Evolutionary conservation across 2,888 invertebrate genomes (phyloP), one percentile per base, ranked within the genome.

Genomic region (Sarcophaga caerulescens): DNA sequence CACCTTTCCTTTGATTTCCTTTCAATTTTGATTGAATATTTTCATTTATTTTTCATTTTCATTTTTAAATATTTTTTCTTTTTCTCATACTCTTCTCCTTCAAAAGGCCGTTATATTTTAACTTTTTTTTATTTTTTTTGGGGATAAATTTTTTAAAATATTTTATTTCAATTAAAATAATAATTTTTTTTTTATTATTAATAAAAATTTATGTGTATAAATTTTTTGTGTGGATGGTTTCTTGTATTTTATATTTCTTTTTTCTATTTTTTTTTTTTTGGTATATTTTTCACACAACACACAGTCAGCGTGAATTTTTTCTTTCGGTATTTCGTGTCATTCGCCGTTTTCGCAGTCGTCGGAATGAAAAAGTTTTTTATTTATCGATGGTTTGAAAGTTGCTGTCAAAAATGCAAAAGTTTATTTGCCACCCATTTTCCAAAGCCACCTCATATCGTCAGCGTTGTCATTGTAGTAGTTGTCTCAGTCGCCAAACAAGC

Each of bases 301-400:
- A 84, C 84, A 84, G 81, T 86, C 80, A 85, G 85, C 85, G 85
- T 88, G 88, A 82, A 88, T 88, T 88, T 89, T 89, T 90, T 88
- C 89, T 87, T 88, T 88, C 88, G 88, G 88, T 89, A 89, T 89
- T 90, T 89, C 88, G 88, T 89, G 89, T 92, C 92, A 92, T 92
- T 92, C 92, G 92, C 92, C 88, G 89, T 89, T 89, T 88, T 88
- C 88, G 88, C 90, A 90, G 90, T 92, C 92, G 92, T 92, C 92
- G 92, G 92, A 92, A 92, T 92, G 92, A 92, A 93, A 92, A 92
- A 92, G 91, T 92, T 92, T 89, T 93, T 92, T 93, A 93, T 93
- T 93, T 93, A 92, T 93, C 92, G 93, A 84, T 86, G 90, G 89
- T 87, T 87, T 88, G 90, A 90, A 91, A 91, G 90, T 89, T 90